Conservation (phyloP, 1,140 invertebrate genomes). For the Calephelis nemesis region DNA sequence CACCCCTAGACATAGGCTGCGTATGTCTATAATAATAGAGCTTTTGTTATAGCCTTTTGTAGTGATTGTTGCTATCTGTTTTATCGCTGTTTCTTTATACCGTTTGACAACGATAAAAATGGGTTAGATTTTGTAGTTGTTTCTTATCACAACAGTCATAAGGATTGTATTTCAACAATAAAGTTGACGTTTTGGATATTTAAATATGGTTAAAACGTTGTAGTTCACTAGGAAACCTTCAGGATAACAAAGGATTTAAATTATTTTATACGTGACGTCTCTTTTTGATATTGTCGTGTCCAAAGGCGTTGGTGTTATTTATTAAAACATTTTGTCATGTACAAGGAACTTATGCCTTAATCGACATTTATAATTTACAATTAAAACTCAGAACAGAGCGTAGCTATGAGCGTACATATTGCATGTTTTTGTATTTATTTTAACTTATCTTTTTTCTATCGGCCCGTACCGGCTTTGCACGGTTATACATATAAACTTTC, state of each 20-base stretch:
- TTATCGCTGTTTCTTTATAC: slow-evolving; percentile 65
- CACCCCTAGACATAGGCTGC: slow-evolving; percentile 20
- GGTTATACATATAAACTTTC: no score
- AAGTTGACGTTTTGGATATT: slow-evolving; percentile 21
- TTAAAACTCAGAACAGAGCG: no score
- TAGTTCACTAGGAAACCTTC: slow-evolving; percentile 48
- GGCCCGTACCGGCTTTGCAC: no score
- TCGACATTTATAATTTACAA: no score
- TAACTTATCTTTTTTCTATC: no score
- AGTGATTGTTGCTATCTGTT: slow-evolving; percentile 56
- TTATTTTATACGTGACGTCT: slow-evolving; percentile 68
- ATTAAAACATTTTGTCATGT: slow-evolving; percentile 25
- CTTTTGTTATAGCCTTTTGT: slow-evolving; percentile 69
- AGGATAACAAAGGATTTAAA: slow-evolving; percentile 73
- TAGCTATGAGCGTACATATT: no score
- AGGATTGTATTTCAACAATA: slow-evolving; percentile 34
- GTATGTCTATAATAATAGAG: slow-evolving; percentile 57
- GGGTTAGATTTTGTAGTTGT: slow-evolving; percentile 13
- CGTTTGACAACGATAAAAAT: slow-evolving; percentile 34
- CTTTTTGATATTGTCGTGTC: slow-evolving; percentile 49
- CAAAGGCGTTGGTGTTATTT: slow-evolving; percentile 57
- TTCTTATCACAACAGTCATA: slow-evolving; percentile 27
- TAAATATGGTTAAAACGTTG: slow-evolving; percentile 36
- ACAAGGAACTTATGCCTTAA: background rate
- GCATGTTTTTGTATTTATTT: no score